phyloP scores from a whole-genome alignment of 2,797 vertebrate genomes.

The Catamblyrhynchus diadema region DNA sequence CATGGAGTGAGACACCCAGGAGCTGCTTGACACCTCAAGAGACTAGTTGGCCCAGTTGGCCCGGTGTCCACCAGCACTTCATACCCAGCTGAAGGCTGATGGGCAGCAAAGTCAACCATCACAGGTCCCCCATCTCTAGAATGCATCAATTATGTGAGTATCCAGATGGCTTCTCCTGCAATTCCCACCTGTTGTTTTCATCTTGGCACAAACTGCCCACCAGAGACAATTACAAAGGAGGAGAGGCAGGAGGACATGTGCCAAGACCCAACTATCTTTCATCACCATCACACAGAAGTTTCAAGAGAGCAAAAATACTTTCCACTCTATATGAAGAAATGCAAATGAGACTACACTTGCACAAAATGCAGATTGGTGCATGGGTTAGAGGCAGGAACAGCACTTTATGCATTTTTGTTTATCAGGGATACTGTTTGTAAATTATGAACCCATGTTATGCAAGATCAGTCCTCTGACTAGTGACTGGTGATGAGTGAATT shows the following conservation, averaged over 20 bases:
- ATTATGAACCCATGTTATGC: not conserved
- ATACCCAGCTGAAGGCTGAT: not conserved
- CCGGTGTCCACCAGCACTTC: not conserved
- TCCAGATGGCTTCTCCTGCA: not conserved
- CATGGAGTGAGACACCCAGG: not conserved
- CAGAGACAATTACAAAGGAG: not conserved
- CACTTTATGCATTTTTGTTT: not conserved
- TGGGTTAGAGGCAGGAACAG: not conserved
- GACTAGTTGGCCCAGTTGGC: not conserved
- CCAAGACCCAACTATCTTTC: not conserved
- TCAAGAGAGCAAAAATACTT: not conserved
- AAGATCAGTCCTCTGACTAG: not conserved
- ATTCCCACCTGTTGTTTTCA: not conserved
- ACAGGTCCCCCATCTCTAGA: too few species aligned
- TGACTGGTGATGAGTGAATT: not conserved
- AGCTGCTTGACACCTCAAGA: not conserved
- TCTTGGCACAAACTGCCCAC: not conserved
- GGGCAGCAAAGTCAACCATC: not conserved
- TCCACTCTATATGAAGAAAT: not conserved
- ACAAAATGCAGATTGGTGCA: not conserved
- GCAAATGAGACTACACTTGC: not conserved
- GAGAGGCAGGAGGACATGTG: fast-evolving
- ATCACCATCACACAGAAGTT: not conserved
- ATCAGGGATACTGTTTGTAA: not conserved
- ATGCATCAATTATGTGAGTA: not conserved